These are phyloP conservation scores for Lacerta bilineata DNA, from an alignment of 2,797 vertebrate genomes.

Conservation along the genomic window DNA sequence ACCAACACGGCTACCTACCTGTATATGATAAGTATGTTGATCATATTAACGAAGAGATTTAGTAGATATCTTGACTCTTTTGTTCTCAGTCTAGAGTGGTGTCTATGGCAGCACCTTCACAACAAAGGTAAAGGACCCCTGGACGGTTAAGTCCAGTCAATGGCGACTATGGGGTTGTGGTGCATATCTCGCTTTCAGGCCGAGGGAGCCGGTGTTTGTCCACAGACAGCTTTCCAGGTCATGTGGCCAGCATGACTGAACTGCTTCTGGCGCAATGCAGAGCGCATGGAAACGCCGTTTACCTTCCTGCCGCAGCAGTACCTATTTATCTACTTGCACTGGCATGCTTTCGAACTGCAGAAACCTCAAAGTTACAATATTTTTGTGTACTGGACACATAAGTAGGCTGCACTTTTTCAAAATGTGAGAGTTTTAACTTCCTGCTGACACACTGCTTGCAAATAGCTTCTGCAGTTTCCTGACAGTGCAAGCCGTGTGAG, in stretches of 20 bases:
- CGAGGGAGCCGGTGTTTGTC: too few species aligned
- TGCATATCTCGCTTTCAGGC: too few species aligned
- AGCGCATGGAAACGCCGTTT: too few species aligned
- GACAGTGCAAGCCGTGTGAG: neutral
- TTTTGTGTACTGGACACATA: neutral
- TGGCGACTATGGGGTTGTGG: too few species aligned
- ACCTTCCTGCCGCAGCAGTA: too few species aligned
- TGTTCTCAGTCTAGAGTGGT: slow-evolving; percentile 29
- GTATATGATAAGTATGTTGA: slow-evolving; percentile 65
- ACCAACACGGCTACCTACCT: too few species aligned
- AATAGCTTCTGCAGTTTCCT: neutral
- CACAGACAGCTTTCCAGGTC: too few species aligned
- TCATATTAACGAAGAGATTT: slow-evolving; percentile 59
- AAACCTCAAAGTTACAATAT: neutral
- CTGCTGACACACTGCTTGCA: neutral
- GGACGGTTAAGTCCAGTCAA: too few species aligned
- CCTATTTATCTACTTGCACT: too few species aligned
- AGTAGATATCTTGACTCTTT: slow-evolving; percentile 29
- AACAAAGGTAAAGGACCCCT: neutral
- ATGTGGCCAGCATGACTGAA: too few species aligned
- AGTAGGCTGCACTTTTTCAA: neutral
- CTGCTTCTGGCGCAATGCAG: too few species aligned
- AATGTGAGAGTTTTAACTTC: neutral
- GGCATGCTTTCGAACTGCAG: too few species aligned
- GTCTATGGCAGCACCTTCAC: neutral